phyloP scores from a whole-genome alignment of 2,113 vertebrate genomes.

The Ardeotis arabs region DNA sequence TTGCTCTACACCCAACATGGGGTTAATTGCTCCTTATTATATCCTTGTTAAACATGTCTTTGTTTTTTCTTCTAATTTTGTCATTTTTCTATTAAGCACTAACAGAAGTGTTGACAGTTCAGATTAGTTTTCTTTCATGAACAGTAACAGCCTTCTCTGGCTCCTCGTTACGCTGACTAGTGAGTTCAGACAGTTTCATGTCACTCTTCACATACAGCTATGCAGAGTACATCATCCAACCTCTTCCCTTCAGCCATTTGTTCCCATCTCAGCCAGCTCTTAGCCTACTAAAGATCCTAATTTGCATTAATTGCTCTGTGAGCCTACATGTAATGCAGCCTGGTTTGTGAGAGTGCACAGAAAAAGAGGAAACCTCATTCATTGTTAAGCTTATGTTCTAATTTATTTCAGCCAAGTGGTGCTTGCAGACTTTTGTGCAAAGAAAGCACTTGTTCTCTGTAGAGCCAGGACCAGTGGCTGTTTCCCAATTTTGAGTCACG shows the following conservation, averaged over 20 bases:
- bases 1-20: background rate
- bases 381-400: background rate
- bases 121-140: background rate
- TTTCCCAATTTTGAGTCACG: background rate
- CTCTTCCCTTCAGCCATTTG: background rate
- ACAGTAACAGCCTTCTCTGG: background rate
- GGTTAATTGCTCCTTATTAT: slow-evolving; percentile 19
- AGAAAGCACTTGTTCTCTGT: background rate
- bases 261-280: background rate
- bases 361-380: background rate
- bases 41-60: background rate
- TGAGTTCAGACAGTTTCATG: background rate
- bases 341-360: background rate
- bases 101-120: background rate
- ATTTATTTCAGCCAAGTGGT: background rate
- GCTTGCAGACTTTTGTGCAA: background rate
- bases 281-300: background rate
- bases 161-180: background rate
- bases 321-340: background rate
- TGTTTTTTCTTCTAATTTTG: background rate
- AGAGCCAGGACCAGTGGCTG: background rate
- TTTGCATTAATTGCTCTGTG: background rate
- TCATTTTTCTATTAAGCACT: background rate
- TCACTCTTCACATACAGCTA: background rate
- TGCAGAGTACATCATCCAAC: background rate